Base-by-base conservation (phyloP, 1,140 invertebrate genomes). In the Drosophila rufa region DNA sequence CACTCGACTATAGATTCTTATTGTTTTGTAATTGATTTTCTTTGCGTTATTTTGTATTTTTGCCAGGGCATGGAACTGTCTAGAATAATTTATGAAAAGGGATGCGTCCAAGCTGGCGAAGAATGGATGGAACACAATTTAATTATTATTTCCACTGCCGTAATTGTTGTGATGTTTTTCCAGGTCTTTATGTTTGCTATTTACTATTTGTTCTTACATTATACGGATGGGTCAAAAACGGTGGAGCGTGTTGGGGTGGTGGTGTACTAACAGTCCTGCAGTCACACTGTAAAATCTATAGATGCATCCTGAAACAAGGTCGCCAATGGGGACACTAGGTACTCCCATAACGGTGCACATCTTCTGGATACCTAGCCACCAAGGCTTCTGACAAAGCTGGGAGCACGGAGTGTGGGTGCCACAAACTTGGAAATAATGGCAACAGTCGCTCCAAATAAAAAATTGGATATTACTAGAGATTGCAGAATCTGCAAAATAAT, bases 91-190 rank as follows among this genome's bases (percentile, higher is more conserved):
- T 97, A 98, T 94, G 97, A 98, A 92, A 97, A 96, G 92, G 98
- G 98, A 82, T 99, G 98, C 94, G 95, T 99, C 82, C 96, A 97
- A 92, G 96, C 97, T 45, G 97, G 96, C 17, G 97, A 99, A 93
- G 97, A 98, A 92, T 99, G 98, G 98, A 95, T 99, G 77, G 97
- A 99, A 93, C 95, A 95, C 92, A 99, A 99, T 94, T 95, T 99
- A 78, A 96, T 99, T 91, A 95, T 97, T 90, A 97, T 99, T 91
- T 97, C 97, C 17, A 96, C 96, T 58, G 95, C 96, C 71, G 95
- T 96, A 85, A 96, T 99, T 92, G 95, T 95, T 92, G 95, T 96
- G 79, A 96, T 97, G 90, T 97, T 98, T 94, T 95, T 97, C 93
- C 97, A 99, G 97, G 98, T 70, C 48, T 81, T 66, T 36, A 11